These are phyloP conservation scores for Harpagifer antarcticus DNA, from an alignment of 2,797 vertebrate species.

Conservation along the genomic window DNA sequence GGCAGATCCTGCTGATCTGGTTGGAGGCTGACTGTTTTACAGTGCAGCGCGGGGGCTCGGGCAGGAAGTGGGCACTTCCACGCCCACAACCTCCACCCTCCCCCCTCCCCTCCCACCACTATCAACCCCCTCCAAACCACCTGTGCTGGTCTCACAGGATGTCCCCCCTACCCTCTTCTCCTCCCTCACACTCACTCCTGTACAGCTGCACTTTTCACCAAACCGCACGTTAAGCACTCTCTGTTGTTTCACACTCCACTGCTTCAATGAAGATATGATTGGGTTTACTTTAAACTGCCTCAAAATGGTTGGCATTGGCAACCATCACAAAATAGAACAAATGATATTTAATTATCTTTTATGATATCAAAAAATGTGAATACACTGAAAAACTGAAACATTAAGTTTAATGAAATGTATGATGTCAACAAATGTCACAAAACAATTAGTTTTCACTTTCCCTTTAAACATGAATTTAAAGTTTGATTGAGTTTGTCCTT, in stretches of 20 bases:
- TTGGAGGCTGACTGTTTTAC: constrained; percentile 72
- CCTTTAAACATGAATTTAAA: no score
- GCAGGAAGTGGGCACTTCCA: constrained; percentile 90
- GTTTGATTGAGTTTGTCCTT: no score
- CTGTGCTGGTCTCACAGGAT: constrained; percentile 91
- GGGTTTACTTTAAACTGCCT: constrained; percentile 40
- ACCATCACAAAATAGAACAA: neutral
- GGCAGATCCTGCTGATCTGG: constrained; percentile 73
- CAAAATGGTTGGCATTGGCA: neutral
- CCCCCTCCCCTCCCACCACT: constrained; percentile 53
- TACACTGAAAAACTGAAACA: no score
- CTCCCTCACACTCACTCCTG: constrained; percentile 39
- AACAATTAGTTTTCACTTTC: no score
- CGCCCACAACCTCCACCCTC: constrained; percentile 84
- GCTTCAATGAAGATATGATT: constrained; percentile 51
- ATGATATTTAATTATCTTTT: neutral
- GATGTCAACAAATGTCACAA: no score
- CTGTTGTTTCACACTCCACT: constrained; percentile 71
- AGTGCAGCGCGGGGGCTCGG: constrained; percentile 61
- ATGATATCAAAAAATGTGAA: neutral
- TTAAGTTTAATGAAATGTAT: no score
- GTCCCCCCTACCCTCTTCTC: constrained; percentile 59
- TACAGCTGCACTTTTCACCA: constrained; percentile 67
- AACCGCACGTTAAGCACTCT: constrained; percentile 60
- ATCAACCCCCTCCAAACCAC: constrained; percentile 85